Evolutionary conservation across 2,113 vertebrate genomes (phyloP).

Genomic region (Atherinomorus stipes): DNA sequence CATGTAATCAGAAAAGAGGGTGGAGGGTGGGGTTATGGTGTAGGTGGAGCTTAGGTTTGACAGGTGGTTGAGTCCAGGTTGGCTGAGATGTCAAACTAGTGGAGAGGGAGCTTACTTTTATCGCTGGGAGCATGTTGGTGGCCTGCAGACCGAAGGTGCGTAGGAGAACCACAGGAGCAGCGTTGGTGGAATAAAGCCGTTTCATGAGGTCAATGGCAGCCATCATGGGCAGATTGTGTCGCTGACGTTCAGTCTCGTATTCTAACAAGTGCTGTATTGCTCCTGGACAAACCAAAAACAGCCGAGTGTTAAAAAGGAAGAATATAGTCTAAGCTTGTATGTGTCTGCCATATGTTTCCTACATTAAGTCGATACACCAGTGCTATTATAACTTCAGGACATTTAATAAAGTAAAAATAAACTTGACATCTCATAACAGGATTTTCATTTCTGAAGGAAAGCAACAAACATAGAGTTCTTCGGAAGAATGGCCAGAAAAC

Average conservation of each 20-base stretch:
- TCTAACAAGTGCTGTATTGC: constrained; percentile 90
- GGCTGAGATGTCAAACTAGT: neutral
- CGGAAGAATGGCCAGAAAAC: constrained; percentile 45
- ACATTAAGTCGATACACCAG: constrained; percentile 35
- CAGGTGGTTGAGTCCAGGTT: constrained; percentile 66
- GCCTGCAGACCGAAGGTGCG: constrained; percentile 94
- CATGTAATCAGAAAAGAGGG: constrained; percentile 81
- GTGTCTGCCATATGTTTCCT: constrained; percentile 42
- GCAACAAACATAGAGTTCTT: constrained; percentile 39
- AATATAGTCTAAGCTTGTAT: neutral
- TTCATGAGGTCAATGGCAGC: constrained; percentile 91
- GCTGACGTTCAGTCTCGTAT: constrained; percentile 93
- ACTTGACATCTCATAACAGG: constrained; percentile 36
- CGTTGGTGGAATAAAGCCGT: constrained; percentile 91
- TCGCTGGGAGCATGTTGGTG: constrained; percentile 87
- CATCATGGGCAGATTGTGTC: constrained; percentile 94
- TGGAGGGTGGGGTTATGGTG: constrained; percentile 48
- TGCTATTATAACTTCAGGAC: constrained; percentile 41
- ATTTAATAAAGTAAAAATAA: constrained; percentile 37
- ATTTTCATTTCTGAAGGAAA: constrained; percentile 55
- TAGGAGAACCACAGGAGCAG: constrained; percentile 88
- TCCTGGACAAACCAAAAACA: constrained; percentile 79
- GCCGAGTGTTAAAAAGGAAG: constrained; percentile 12
- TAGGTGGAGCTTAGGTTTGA: constrained; percentile 62
- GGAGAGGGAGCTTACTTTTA: constrained; percentile 86